These are phyloP conservation scores for Cyphomyrus discorhynchus DNA, from an alignment of 2,113 vertebrate genomes.

Conservation along the genomic window DNA sequence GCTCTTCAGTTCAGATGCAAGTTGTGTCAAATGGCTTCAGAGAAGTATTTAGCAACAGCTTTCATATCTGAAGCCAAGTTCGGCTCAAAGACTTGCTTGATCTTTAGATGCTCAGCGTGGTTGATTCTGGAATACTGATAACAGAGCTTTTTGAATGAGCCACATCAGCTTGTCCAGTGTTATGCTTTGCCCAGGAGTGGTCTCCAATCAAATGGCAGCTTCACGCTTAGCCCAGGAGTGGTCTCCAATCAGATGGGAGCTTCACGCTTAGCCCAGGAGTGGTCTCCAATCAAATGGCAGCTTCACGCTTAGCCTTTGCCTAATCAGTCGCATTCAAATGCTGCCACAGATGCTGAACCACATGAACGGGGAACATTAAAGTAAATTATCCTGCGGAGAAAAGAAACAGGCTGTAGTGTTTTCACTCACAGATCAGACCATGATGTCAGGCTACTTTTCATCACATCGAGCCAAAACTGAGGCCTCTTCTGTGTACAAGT, in stretches of 20 bases:
- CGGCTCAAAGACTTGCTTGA: slow-evolving; percentile 24
- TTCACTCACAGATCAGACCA: not conserved
- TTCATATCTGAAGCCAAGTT: slow-evolving; percentile 23
- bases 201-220: not conserved
- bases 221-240: not conserved
- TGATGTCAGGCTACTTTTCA: not conserved
- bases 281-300: not conserved
- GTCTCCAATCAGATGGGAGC: not conserved
- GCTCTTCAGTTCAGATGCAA: slow-evolving; percentile 38
- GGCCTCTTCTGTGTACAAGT: not conserved
- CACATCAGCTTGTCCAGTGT: not conserved
- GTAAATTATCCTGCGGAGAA: not conserved
- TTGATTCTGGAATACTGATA: slow-evolving; percentile 20
- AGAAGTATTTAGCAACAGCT: slow-evolving; percentile 27
- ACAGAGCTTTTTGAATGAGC: not conserved
- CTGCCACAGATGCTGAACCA: not conserved
- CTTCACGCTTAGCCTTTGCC: not conserved
- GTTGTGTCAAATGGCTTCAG: slow-evolving; percentile 27
- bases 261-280: not conserved
- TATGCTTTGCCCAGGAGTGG: not conserved
- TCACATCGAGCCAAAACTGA: not conserved
- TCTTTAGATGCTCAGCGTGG: slow-evolving; percentile 17
- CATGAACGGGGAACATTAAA: not conserved
- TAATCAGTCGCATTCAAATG: not conserved
- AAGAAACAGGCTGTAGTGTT: not conserved